phyloP scores from a whole-genome alignment of 2,888 invertebrate genomes.

The Theretra japonica region DNA sequence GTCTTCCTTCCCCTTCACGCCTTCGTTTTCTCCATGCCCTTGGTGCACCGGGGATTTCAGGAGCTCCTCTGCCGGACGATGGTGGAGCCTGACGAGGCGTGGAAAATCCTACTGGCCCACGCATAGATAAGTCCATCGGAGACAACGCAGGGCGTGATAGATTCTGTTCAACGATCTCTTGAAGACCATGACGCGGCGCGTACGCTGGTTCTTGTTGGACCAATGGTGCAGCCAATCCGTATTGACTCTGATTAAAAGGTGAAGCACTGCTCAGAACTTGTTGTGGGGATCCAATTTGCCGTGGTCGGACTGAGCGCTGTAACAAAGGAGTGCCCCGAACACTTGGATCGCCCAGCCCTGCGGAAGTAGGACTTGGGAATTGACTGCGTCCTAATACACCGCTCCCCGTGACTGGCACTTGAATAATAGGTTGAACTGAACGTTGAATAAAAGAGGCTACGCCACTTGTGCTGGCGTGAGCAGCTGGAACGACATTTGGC shows the following conservation, averaged over 20 bases:
- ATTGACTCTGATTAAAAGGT: neutral
- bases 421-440: neutral
- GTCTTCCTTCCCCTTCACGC: conserved; percentile 22
- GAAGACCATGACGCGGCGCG: neutral
- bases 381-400: conserved; percentile 35
- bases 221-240: neutral
- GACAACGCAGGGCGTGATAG: neutral
- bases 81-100: conserved; percentile 41
- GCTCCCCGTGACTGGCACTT: neutral
- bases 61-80: neutral
- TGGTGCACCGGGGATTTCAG: neutral
- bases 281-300: neutral
- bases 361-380: conserved; percentile 30
- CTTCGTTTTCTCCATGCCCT: conserved; percentile 1
- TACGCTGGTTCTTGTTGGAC: neutral
- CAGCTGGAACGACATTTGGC: neutral
- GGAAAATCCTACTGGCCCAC: conserved; percentile 42
- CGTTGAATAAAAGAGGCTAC: neutral
- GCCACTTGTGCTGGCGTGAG: neutral
- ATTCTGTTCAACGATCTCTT: neutral
- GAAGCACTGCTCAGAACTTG: neutral
- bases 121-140: conserved; percentile 5
- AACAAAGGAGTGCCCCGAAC: neutral
- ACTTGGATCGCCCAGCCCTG: neutral
- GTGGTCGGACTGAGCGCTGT: neutral